These are phyloP conservation scores for Anthophora plumipes DNA, from an alignment of 2,888 invertebrate species.

Conservation along the genomic window DNA sequence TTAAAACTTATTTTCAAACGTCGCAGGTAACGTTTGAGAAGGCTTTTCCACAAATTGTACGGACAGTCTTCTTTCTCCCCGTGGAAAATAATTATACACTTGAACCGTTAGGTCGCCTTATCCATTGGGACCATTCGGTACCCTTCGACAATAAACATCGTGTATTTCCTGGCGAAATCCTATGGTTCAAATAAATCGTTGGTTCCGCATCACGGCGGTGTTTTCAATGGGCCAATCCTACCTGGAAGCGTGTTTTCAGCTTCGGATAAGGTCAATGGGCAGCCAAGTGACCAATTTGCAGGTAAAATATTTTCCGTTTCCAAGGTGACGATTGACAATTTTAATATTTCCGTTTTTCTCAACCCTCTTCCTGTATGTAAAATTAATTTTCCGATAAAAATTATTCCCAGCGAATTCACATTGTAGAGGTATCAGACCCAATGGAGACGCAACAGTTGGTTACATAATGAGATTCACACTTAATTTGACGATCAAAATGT, in stretches of 20 bases:
- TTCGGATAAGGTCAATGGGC: background rate
- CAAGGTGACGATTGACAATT: background rate
- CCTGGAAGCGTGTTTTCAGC: conserved; percentile 6
- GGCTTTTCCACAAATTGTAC: conserved; percentile 11
- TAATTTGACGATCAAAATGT: background rate
- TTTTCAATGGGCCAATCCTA: conserved; percentile 19
- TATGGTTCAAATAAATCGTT: conserved; percentile 4
- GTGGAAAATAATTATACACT: conserved; percentile 24
- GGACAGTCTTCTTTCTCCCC: background rate
- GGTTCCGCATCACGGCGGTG: background rate
- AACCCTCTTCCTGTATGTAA: too few species aligned
- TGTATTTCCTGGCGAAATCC: conserved; percentile 30
- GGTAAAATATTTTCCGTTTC: conserved; percentile 4
- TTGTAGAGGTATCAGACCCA: background rate
- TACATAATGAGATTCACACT: background rate
- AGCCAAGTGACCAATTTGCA: conserved; percentile 8
- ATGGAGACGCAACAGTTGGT: background rate
- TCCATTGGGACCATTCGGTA: background rate
- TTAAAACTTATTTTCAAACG: conserved; percentile 1
- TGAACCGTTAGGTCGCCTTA: conserved; percentile 40
- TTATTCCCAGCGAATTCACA: too few species aligned
- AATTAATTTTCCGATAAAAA: too few species aligned
- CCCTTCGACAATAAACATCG: conserved; percentile 34
- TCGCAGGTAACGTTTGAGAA: background rate
- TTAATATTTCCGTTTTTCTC: background rate